Base-by-base conservation (phyloP, 1,140 invertebrate genomes). In the Pogonomyrmex barbatus region DNA sequence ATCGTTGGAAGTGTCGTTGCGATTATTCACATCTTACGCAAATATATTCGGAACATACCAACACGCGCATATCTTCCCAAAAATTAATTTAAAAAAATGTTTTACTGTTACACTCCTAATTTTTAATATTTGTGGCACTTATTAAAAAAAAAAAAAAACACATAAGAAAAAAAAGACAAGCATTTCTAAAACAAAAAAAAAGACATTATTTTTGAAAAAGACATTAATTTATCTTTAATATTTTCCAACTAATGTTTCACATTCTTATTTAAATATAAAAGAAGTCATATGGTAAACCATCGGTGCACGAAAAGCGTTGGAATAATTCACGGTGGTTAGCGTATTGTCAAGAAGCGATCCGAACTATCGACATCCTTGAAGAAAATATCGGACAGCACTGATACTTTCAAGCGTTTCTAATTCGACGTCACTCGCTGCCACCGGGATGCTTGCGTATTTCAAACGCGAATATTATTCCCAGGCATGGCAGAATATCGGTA, bases 401-500 rank as follows among this genome's bases (percentile, higher is more conserved):
- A 71, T 82, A 82, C 79, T 73, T 82, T 47, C 33, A 42, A 73
- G 52, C 79, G 67, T 82, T 50, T 68, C 52, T 82, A 82, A 82
- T 82, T 82, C 67, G 67, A 50, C 52, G 65, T 71, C 67, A 82
- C 67, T 42, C 67, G 78, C 78, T 71, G 78, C 78, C 78, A 56
- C 63, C 39, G 12, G 17, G 68, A 62, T 75, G 45, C 68, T 39
- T 12, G 68, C 79, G 79, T 75, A 47, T 75, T 60, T 83, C 68
- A 83, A 83, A 83, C 56, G 68, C 70, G 79, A 83, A 83, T 83
- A 83, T 83, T 75, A 83, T 83, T 75, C 79, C n/a, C 30, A 45
- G 42, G 42, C 6, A 58, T 75, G 68, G 68, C 56, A 56, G 68
- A 75, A 83, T 83, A 83, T 83, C 54, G 68, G 71, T 75, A 83